Evolutionary conservation across 2,888 invertebrate genomes (phyloP).

Genomic region (Diadegma fenestrale): DNA sequence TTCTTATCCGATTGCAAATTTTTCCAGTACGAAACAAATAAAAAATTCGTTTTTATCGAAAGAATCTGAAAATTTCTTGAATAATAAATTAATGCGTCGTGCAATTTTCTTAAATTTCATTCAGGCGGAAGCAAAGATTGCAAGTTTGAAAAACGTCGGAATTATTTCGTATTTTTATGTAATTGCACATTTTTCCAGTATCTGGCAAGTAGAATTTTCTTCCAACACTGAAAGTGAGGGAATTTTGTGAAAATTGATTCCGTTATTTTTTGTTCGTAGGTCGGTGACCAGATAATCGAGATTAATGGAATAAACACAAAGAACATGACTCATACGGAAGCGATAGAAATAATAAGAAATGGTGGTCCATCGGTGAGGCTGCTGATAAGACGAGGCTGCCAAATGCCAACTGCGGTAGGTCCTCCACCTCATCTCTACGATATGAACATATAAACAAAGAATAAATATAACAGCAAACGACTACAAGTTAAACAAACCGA

Average conservation of each 20-base stretch:
- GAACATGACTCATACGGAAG: conserved; percentile 91
- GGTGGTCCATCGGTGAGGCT: conserved; percentile 88
- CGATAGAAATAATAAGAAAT: conserved; percentile 90
- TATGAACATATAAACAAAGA: conserved; percentile 82
- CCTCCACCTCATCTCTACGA: conserved; percentile 84
- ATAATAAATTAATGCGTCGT: background rate
- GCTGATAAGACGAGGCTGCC: conserved; percentile 85
- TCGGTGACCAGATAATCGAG: conserved; percentile 90
- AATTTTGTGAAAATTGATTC: background rate
- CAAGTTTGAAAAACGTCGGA: background rate
- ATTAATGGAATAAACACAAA: conserved; percentile 90
- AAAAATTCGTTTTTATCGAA: background rate
- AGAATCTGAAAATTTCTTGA: background rate
- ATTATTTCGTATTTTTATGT: background rate
- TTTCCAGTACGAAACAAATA: too few relatives aligned
- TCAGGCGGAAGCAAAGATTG: background rate
- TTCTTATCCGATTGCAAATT: too few relatives aligned
- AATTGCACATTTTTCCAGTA: background rate
- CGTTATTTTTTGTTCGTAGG: conserved; percentile 83
- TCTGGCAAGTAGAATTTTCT: background rate
- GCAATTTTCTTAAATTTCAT: background rate
- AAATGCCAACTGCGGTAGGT: conserved; percentile 85
- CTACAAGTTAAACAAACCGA: conserved; percentile 63
- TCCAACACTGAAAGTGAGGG: background rate
- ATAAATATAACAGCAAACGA: conserved; percentile 61